Percentiles rank a stretch among this genome's conserved stretches.
Evolutionary conservation across 2,113 vertebrate genomes (phyloP).

Genomic region (Anser cygnoides): DNA sequence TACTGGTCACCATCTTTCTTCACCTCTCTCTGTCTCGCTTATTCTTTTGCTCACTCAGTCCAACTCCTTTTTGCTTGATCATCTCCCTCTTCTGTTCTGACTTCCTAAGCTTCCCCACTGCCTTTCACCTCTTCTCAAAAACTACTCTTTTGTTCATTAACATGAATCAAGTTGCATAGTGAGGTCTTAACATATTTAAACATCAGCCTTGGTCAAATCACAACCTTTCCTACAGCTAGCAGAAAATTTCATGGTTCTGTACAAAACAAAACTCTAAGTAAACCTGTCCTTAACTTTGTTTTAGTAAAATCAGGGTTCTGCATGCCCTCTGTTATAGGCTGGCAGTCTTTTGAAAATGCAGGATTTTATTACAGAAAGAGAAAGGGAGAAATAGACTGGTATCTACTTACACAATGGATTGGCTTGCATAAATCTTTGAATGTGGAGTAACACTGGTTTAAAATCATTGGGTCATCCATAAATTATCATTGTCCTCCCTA

Average conservation of each 20-base stretch:
- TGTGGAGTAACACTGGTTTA: background rate
- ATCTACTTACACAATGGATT: background rate
- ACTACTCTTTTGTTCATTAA: background rate
- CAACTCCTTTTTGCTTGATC: background rate
- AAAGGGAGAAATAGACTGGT: background rate
- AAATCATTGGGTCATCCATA: background rate
- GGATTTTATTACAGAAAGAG: background rate
- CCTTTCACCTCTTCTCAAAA: background rate
- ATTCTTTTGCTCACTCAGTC: background rate
- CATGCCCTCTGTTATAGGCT: background rate
- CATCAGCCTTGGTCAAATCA: background rate
- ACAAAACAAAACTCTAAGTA: background rate
- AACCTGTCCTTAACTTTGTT: background rate
- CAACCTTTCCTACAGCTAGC: background rate
- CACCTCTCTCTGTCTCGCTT: background rate
- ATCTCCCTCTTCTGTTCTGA: background rate
- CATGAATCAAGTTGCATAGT: background rate
- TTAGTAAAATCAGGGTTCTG: background rate
- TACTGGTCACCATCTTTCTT: background rate
- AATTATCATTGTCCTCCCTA: constrained; percentile 27
- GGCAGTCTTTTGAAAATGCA: constrained; percentile 16
- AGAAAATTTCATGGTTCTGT: background rate
- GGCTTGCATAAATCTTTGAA: constrained; percentile 38
- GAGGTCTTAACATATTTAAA: background rate
- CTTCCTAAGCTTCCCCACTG: background rate